Base-by-base conservation (phyloP, 1,140 invertebrate genomes). In the Capitella teleta region DNA sequence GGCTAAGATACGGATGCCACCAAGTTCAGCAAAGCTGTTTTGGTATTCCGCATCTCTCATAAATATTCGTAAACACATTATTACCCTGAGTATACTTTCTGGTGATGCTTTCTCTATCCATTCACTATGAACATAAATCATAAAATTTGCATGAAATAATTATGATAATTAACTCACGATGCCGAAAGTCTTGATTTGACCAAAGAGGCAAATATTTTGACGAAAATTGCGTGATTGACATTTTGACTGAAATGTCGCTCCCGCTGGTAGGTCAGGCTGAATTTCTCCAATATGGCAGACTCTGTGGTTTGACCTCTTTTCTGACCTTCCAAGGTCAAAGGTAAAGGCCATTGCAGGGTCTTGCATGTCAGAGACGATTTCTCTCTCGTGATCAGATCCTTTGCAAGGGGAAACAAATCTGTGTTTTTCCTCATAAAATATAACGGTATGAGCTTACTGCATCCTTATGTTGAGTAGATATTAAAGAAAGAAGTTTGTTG, bases 1-100 rank as follows among this genome's bases (percentile, higher is more conserved):
- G 25, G 64, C 56, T 25, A 70, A 43, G 23, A 54, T 55, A 38
- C 58, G 62, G 19, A 67, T 55, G 23, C 61, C 65, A 34, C 52
- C 56, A 10, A 62, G 48, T 19, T 61, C 44, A 49, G 62, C 63
- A 52, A 72, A 70, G 14, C 56, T 38, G 47, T 61, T 61, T 53
- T 69, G 67, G 51, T 60, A 70, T 6, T 48, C 40, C 1, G 52
- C 44, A 49, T 72, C 69, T 34, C 69, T 55, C 58, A 70, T 61
- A 23, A 70, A 41, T 14, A 72, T 69, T 24, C 69, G 57, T n/a
- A 72, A 47, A 52, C 62, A 67, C 23, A 63, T 59, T 23, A 71
- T 40, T 24, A 71, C 54, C 14, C 60, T 54, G 14, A 70, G 54
- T 25, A 71, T 60, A 48, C 62, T 65, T 46, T 71, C 65, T 50